Evolutionary conservation across 1,140 invertebrate species (phyloP), one percentile per base, ranked within the genome.

Genomic region (Zaprionus inermis): DNA sequence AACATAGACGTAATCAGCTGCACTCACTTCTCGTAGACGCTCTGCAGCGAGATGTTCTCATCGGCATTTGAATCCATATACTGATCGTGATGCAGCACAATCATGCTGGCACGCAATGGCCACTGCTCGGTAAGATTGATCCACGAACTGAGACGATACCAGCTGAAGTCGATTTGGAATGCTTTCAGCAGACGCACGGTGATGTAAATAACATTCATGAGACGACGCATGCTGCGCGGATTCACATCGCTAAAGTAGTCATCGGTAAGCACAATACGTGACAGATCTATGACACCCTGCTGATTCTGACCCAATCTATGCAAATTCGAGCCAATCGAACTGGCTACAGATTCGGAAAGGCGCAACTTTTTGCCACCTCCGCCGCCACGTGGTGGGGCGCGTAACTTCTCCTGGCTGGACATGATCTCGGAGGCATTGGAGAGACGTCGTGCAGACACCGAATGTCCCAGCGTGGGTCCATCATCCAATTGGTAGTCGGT

Each of bases 121-220:
- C 98, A 99, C 92, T 99, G 98, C 92, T 99, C 99, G 0, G 98
- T 99, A 34, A 99, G 96, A 92, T 99, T 99, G 54, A 99, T 97
- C 98, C 98, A 99, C 58, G 97, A 97, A 57, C 98, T 97, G 73
- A 99, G 93, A 78, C 98, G 96, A 93, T 99, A 98, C 98, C 98
- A 99, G 93, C 98, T 99, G 93, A 99, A 99, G 91, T 99, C 98
- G 73, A 99, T 98, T 93, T 99, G 98, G 94, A 99, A 99, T 82
- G 98, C 97, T 94, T 99, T 98, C 71, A 99, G 93, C 68, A 99
- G 94, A 49, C 98, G 96, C 63, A 98, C 98, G 70, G 98, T 99
- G 18, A 99, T 96, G 85, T 99, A 98, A 49, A 99, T 96, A 72
- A 99, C 98, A 93, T 99, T 99, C 97, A 99, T 98, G 9, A 99